A percentile compares a stretch with the other conserved stretches of the same genome.
Conservation (phyloP, 1,140 invertebrate genomes). For the Penaeus chinensis region DNA sequence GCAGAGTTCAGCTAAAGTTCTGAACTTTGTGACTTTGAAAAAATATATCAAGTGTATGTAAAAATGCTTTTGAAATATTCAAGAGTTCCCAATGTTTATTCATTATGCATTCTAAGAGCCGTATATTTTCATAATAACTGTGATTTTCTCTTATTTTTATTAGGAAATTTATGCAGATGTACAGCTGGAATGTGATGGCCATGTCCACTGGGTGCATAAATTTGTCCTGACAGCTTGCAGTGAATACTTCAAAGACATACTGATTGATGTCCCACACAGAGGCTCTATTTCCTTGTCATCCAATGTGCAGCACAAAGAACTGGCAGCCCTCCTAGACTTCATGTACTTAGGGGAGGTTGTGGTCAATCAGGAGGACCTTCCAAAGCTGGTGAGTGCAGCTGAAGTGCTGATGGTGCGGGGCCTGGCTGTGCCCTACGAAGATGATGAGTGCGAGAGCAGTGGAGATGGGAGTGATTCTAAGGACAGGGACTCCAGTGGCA, state of each 20-base stretch:
- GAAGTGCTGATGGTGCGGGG: conserved; percentile 50
- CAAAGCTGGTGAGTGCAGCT: conserved; percentile 42
- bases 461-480: background rate
- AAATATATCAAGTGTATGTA: too few species aligned
- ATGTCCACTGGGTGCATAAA: conserved; percentile 54
- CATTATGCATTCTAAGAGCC: background rate
- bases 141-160: conserved; percentile 1
- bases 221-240: conserved; percentile 50
- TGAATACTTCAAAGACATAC: conserved; percentile 48
- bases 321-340: conserved; percentile 47
- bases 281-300: conserved; percentile 42
- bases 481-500: conserved; percentile 15
- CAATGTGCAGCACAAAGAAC: conserved; percentile 39
- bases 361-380: conserved; percentile 37
- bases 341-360: conserved; percentile 51
- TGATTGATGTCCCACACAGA: conserved; percentile 42
- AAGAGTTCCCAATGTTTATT: too few species aligned
- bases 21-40: too few species aligned
- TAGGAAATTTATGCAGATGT: conserved; percentile 51
- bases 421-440: conserved; percentile 50
- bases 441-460: conserved; percentile 27
- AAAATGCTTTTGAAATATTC: too few species aligned
- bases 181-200: conserved; percentile 44
- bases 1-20: too few species aligned
- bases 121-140: background rate